Base-by-base conservation (phyloP, 2,113 vertebrate genomes). In the Rhagologus leucostigma region DNA sequence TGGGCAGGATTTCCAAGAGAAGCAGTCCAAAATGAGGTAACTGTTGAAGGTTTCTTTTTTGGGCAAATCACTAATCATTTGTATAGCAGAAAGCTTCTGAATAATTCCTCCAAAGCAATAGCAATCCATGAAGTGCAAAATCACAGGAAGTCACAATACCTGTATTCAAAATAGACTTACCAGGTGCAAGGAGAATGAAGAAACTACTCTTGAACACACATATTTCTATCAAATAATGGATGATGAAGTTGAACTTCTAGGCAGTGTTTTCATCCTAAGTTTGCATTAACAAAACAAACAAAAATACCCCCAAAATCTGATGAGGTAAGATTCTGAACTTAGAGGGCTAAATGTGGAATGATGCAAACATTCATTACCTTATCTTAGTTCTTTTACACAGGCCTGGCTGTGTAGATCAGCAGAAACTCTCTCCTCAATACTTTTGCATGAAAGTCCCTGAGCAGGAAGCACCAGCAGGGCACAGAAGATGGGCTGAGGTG, bases 1-100 rank as follows among this genome's bases (percentile, higher is more conserved):
- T 83, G 81, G 27, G 37, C 13, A 81, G 63, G 39, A 73, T 80
- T 93, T 89, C 76, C 33, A 69, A 76, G 35, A 69, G n/a, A 77
- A 80, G 67, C 16, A 39, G 21, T 52, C 76, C 73, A 33, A 86
- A 87, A 74, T 1, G 9, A 68, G 24, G 57, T 17, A 89, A 65
- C 21, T 53, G 44, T 17, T 52, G 62, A 83, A 68, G 65, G 35
- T 52, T n/a, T 55, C 20, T 46, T 57, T 37, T 76, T 69, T n/a
- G 16, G 33, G 37, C 33, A 42, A 27, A 35, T n/a, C 59, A 42
- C 27, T 56, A 46, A 53, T 71, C 57, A 37, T 79, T 56, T 56
- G 15, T 33, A 29, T 9, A 77, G 35, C 41, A 76, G 35, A 84
- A 63, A 55, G 41, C 35, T 77, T 76, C 55, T 88, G 49, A 82